These are phyloP conservation scores for Galerucella nymphaeae DNA, from an alignment of 2,888 invertebrate species.

Conservation along the genomic window DNA sequence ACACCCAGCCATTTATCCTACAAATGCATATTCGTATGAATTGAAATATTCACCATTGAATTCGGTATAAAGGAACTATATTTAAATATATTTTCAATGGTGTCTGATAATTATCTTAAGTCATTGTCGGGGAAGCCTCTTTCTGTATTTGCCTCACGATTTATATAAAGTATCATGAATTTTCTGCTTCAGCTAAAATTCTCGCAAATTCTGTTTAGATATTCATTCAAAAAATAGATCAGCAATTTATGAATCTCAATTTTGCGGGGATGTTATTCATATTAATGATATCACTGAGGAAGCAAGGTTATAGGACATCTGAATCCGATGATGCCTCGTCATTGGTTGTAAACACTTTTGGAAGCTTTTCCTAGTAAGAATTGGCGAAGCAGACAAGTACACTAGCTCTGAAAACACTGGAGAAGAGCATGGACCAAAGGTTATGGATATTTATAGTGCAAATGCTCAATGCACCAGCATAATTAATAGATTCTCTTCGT, in stretches of 20 bases:
- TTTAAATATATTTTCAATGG: not conserved
- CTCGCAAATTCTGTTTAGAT: too few species aligned
- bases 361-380: not conserved
- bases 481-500: not conserved
- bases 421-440: too few species aligned
- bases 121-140: too few species aligned
- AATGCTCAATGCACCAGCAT: not conserved
- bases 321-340: not conserved
- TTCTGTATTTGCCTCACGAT: too few species aligned
- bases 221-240: too few species aligned
- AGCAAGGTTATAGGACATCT: not conserved
- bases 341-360: not conserved
- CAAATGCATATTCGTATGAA: constrained; percentile 28
- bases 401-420: too few species aligned
- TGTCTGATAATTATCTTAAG: not conserved
- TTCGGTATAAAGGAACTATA: not conserved
- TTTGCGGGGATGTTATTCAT: not conserved
- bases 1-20: constrained; percentile 45
- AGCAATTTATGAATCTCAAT: not conserved
- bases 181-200: too few species aligned
- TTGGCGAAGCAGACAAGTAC: not conserved
- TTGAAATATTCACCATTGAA: constrained; percentile 20
- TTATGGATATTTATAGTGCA: too few species aligned
- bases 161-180: too few species aligned
- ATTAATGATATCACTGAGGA: not conserved